These are phyloP conservation scores for Andricus curvator DNA, from an alignment of 2,888 invertebrate species.

Conservation along the genomic window DNA sequence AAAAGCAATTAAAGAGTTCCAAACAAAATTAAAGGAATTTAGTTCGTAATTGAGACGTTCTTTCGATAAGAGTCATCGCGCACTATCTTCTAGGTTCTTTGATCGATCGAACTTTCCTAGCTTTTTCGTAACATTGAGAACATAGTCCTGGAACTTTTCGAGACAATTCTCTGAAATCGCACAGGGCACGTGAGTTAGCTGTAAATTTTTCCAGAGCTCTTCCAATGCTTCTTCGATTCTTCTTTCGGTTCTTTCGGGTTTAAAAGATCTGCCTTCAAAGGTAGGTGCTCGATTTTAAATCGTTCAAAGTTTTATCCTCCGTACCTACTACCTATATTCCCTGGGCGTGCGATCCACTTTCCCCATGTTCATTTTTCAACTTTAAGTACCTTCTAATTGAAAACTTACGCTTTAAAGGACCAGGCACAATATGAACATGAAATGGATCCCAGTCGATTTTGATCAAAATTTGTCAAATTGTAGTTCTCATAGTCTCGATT, in stretches of 20 bases:
- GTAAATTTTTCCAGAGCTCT: conserved; percentile 49
- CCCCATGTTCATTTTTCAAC: conserved; percentile 36
- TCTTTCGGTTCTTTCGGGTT: conserved; percentile 51
- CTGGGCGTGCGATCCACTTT: conserved; percentile 48
- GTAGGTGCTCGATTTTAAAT: conserved; percentile 51
- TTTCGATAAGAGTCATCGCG: conserved; percentile 28
- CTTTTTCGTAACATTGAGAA: conserved; percentile 44
- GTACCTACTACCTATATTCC: conserved; percentile 43
- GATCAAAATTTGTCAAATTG: too few species aligned
- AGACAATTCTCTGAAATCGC: conserved; percentile 47
- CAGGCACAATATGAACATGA: too few species aligned
- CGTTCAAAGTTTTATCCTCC: conserved; percentile 51
- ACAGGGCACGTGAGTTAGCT: conserved; percentile 55
- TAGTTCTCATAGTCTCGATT: too few species aligned
- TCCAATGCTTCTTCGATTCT: conserved; percentile 45
- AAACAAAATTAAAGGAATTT: conserved; percentile 39
- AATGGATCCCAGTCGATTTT: too few species aligned
- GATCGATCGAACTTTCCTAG: conserved; percentile 40
- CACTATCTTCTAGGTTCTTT: conserved; percentile 8
- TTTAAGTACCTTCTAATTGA: conserved; percentile 17
- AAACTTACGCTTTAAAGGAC: neutral
- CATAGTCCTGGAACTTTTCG: conserved; percentile 43
- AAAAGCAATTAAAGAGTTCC: conserved; percentile 39
- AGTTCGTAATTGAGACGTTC: conserved; percentile 33
- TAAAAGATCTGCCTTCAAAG: conserved; percentile 51